Evolutionary conservation across 1,140 invertebrate species (phyloP), one percentile per base, ranked within the genome.

Genomic region (Schlechtendalia chinensis): DNA sequence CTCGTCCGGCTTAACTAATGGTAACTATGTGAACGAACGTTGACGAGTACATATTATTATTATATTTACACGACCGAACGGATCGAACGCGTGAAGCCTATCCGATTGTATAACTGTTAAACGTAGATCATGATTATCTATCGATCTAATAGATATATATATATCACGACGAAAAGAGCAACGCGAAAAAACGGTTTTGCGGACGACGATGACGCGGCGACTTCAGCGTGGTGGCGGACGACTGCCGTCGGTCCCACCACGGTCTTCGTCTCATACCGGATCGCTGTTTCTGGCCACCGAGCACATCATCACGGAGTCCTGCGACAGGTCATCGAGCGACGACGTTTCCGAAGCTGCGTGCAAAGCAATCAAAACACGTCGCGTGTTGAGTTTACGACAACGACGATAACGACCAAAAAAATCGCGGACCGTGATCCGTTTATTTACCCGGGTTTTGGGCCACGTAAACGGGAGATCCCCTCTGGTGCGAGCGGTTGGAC

Each of bases 271-370:
- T 84, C 82, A 84, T 84, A 82, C 83, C 10, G 75, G 75, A 63
- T 79, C 81, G 11, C 82, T 80, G 61, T 84, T 83, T 10, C 84
- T 82, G 80, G 83, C 39, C 82, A 85, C 82, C 1, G 83, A 82
- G 82, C 84, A 85, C 82, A 84, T 81, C 84, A 93, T 90, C 83
- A 91, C 90, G 16, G 92, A 93, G 84, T 93, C 92, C 85, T 93
- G 91, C 11, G 92, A 93, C 17, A 93, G 86, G 84, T 93, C 92
- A 87, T 93, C 92, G 88, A 93, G 89, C 72, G 92, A 92, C 83
- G 92, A 93, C 82, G 87, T 84, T 82, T 88, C 87, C n/a, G 91
- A 92, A 84, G 92, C 92, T 91, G 88, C 84, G 89, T 86, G 27
- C 24, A 72, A 5, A 50, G 47, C 5, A 50, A 50, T n/a, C 5